Percentiles rank a stretch among this genome's conserved stretches.
Conservation (phyloP, 2,113 vertebrate genomes). For the zebrafish (Danio rerio) region DNA sequence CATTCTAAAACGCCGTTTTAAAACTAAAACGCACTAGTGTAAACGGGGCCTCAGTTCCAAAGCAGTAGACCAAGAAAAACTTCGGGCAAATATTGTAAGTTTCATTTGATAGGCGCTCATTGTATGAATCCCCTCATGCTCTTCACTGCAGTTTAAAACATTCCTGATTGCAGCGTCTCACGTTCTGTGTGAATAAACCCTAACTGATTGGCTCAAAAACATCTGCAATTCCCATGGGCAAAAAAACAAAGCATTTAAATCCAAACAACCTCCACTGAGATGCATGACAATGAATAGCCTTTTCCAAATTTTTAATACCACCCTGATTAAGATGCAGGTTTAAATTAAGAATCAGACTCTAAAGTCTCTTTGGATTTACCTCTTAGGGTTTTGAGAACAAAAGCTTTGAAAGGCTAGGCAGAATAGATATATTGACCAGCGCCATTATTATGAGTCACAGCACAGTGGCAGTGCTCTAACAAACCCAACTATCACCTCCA, state of each 20-base stretch:
- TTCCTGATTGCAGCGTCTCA: too few relatives aligned
- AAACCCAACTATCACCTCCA: background rate
- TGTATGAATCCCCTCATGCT: too few relatives aligned
- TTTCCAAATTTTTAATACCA: background rate
- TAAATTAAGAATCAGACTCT: background rate
- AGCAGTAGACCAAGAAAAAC: too few relatives aligned
- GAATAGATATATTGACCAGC: background rate
- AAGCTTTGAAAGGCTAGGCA: conserved; percentile 2
- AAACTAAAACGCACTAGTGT: too few relatives aligned
- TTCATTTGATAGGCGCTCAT: too few relatives aligned
- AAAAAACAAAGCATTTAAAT: background rate
- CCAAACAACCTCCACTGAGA: background rate
- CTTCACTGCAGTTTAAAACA: too few relatives aligned
- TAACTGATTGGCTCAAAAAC: background rate
- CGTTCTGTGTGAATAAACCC: background rate
- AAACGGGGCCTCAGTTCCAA: too few relatives aligned
- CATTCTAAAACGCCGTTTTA: too few relatives aligned
- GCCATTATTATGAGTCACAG: background rate
- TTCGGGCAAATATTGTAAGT: too few relatives aligned
- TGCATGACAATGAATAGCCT: background rate
- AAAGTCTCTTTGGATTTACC: background rate
- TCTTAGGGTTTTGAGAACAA: background rate
- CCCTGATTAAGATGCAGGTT: background rate
- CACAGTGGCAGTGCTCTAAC: background rate
- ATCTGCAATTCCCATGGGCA: background rate